Evolutionary conservation across 2,888 invertebrate genomes (phyloP).

Genomic region (Alviniconcha strummeri): DNA sequence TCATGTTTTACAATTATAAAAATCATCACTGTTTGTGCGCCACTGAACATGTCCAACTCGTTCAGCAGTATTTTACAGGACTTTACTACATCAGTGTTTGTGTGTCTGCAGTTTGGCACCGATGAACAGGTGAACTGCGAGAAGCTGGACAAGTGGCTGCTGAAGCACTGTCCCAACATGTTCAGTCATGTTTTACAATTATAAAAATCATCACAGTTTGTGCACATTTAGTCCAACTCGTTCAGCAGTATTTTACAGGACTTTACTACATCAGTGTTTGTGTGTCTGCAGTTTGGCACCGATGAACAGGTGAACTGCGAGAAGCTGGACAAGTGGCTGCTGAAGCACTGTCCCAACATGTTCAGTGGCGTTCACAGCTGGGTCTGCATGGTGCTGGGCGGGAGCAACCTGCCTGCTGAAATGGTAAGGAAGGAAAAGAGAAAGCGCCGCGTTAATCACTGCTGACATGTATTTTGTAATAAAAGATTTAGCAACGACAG

Average conservation of each 20-base stretch:
- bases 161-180: slow-evolving; percentile 58
- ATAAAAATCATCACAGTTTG: no score
- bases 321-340: slow-evolving; percentile 59
- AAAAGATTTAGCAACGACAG: no score
- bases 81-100: no score
- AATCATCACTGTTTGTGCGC: no score
- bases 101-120: slow-evolving; percentile 60
- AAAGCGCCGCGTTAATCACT: no score
- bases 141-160: slow-evolving; percentile 59
- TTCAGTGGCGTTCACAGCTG: slow-evolving; percentile 67
- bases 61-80: no score
- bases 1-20: no score
- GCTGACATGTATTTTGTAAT: no score
- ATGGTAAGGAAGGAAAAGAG: slow-evolving; percentile 43
- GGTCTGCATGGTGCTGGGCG: slow-evolving; percentile 64
- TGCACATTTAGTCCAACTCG: no score
- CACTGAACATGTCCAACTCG: no score
- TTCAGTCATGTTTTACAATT: slow-evolving; percentile 41
- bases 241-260: no score
- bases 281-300: slow-evolving; percentile 61
- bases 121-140: slow-evolving; percentile 50
- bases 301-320: slow-evolving; percentile 50
- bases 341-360: slow-evolving; percentile 58
- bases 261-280: no score
- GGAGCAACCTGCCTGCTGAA: slow-evolving; percentile 62